phyloP scores from a whole-genome alignment of 2,888 invertebrate genomes.

The Griposia aprilina region DNA sequence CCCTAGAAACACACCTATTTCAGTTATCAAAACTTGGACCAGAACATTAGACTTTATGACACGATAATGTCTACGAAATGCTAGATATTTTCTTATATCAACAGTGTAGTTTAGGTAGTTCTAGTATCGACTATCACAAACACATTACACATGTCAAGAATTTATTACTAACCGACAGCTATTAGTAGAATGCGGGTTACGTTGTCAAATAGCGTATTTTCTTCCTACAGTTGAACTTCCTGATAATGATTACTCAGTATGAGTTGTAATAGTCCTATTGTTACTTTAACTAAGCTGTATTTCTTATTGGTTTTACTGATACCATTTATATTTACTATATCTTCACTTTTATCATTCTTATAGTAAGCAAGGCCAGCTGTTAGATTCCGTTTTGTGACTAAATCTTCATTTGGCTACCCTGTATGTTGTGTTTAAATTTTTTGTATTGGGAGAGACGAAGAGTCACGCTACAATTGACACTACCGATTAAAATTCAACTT shows the following conservation, averaged over 20 bases:
- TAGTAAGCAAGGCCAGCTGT: too few relatives aligned
- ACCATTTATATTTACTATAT: background rate
- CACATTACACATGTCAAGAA: slow-evolving; percentile 43
- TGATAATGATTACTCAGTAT: slow-evolving; percentile 26
- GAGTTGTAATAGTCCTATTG: background rate
- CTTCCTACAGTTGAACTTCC: slow-evolving; percentile 16
- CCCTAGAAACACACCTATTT: background rate
- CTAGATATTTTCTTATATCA: background rate
- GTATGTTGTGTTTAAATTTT: background rate
- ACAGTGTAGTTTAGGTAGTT: background rate
- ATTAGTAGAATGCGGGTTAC: slow-evolving; percentile 47
- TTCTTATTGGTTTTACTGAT: background rate
- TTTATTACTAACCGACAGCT: slow-evolving; percentile 37
- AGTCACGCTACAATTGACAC: background rate
- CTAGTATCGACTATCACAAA: slow-evolving; percentile 24
- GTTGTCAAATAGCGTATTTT: slow-evolving; percentile 1
- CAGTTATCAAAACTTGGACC: background rate
- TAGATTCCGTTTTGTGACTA: background rate
- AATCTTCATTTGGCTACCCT: background rate
- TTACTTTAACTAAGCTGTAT: background rate
- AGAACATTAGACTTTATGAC: background rate
- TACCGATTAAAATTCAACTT: background rate
- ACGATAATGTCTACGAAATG: background rate
- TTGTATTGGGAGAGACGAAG: background rate
- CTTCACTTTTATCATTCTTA: background rate